Conservation (phyloP, 2,113 vertebrate species). For the Ploceus nigricollis region DNA sequence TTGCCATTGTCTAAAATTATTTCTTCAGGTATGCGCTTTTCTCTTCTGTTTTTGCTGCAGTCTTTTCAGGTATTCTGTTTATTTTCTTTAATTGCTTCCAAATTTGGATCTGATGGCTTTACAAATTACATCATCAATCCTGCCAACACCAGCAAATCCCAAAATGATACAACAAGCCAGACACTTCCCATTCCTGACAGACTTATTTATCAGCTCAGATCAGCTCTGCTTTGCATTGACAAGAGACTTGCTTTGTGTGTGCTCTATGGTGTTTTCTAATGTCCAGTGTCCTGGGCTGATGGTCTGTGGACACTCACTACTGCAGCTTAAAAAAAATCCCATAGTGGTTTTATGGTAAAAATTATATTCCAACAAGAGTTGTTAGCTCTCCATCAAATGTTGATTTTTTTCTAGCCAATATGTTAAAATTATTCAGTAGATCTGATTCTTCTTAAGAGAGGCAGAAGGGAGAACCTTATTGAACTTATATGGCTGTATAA, state of each 20-base stretch:
- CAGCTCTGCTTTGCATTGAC: neutral
- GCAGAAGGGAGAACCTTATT: neutral
- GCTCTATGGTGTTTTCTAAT: neutral
- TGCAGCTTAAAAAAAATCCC: neutral
- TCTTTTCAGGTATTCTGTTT: neutral
- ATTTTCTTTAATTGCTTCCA: neutral
- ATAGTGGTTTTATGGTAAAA: neutral
- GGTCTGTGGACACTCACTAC: neutral
- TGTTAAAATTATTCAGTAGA: neutral
- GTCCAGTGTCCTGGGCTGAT: neutral
- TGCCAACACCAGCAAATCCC: neutral
- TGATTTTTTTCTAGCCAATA: neutral
- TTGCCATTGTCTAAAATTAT: neutral
- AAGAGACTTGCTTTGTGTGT: neutral
- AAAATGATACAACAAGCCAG: neutral
- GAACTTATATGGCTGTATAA: neutral
- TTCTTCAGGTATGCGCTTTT: neutral
- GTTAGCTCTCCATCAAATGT: neutral
- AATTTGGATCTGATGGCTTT: neutral
- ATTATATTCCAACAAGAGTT: neutral
- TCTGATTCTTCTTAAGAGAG: neutral
- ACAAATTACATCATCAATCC: neutral
- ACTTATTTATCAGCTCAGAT: neutral
- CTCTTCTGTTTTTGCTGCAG: neutral
- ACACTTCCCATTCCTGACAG: neutral